Base-by-base conservation (phyloP, 2,113 vertebrate genomes). In the Holacanthus passer region DNA sequence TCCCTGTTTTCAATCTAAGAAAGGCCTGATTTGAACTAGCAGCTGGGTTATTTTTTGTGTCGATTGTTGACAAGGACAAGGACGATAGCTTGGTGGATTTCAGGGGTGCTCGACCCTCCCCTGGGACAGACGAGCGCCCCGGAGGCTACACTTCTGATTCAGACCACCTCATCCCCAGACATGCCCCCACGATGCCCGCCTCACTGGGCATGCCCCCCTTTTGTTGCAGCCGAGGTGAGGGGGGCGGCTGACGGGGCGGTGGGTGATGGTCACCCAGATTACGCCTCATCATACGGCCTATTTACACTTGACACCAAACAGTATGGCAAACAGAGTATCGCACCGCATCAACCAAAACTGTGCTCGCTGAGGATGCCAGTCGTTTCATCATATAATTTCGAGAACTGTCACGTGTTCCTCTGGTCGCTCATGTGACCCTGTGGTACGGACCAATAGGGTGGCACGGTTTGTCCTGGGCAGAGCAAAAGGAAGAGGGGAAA, bases 341-440 rank as follows among this genome's bases (percentile, higher is more conserved):
- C 55, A 12, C 31, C 58, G 6, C 58, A 13, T 56, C 50, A 9
- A 55, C 82, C 14, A 50, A 69, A 89, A 77, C 82, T 64, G 90
- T 89, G 92, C 87, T 94, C 94, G 24, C 20, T 19, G 74, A 86
- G 62, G 75, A 83, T 2, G 68, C 72, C 59, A 79, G 94, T 91
- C 94, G 2, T 85, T 89, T 83, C 84, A 50, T 91, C 84, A 75
- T 87, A 86, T 78, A 64, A 72, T 90, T 92, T 74, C 32, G 60
- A 83, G 39, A 73, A 12, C 0, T 56, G 92, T 97, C 97, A 98
- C 96, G 95, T 96, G 97, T 94, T 91, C 81, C 83, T 83, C 93
- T 86, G 90, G 93, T 91, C 90, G 71, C 77, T 84, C 93, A 94
- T 59, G 93, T 95, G 94, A 95, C 88, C 79, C 2, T 2, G 41